Conservation (phyloP, 2,888 invertebrate genomes). For the Heliconius sara region DNA sequence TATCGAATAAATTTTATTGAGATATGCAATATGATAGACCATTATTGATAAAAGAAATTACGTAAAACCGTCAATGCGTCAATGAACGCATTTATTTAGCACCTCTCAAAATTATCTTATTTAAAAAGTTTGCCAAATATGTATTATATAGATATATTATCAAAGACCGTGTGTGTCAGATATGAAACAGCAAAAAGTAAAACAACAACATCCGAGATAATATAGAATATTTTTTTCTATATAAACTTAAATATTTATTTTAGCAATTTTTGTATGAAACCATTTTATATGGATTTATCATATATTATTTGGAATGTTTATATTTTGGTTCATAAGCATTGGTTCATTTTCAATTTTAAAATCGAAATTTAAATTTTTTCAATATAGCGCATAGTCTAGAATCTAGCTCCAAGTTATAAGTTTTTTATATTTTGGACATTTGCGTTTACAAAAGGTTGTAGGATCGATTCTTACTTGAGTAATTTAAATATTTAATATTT, state of each 20-base stretch:
- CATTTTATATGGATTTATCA: too few relatives aligned
- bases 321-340: too few relatives aligned
- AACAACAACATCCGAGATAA: background rate
- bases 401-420: too few relatives aligned
- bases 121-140: background rate
- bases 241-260: background rate
- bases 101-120: background rate
- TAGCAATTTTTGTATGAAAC: background rate
- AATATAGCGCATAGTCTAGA: too few relatives aligned
- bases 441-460: too few relatives aligned
- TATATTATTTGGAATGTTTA: too few relatives aligned
- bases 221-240: background rate
- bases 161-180: background rate
- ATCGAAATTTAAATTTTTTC: too few relatives aligned
- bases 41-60: constrained; percentile 16
- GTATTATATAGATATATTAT: constrained; percentile 9
- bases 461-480: too few relatives aligned
- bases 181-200: background rate
- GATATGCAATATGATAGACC: background rate
- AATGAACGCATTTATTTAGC: background rate
- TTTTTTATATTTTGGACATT: too few relatives aligned
- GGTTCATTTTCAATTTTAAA: too few relatives aligned
- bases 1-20: background rate
- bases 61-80: background rate
- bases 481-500: too few relatives aligned